Conservation (phyloP, 1,140 invertebrate species). For the Aphaenogaster ashmeadi region DNA sequence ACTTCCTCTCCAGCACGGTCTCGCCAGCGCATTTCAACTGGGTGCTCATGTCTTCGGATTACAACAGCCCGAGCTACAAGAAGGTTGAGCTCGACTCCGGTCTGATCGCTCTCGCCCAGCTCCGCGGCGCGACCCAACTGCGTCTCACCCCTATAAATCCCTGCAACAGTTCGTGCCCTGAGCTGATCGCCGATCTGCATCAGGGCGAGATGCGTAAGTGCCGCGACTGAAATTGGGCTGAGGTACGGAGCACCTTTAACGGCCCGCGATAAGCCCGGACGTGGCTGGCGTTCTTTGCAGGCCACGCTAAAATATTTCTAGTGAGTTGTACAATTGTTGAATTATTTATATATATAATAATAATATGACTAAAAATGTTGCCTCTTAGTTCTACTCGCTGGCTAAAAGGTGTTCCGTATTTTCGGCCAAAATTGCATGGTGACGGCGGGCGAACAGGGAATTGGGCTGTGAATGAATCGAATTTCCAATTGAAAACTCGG, state of each 20-base stretch:
- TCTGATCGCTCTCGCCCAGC: slow-evolving; percentile 91
- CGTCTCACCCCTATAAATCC: slow-evolving; percentile 90
- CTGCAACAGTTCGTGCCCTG: slow-evolving; percentile 91
- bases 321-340: slow-evolving; percentile 17
- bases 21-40: slow-evolving; percentile 93
- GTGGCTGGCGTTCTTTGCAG: background rate
- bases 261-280: background rate
- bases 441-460: background rate
- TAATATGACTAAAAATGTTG: background rate
- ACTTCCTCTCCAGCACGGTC: slow-evolving; percentile 92
- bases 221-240: slow-evolving; percentile 3
- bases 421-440: background rate
- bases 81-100: slow-evolving; percentile 90
- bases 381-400: background rate
- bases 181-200: slow-evolving; percentile 89
- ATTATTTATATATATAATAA: slow-evolving; percentile 20
- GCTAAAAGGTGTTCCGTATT: slow-evolving; percentile 40
- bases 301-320: background rate
- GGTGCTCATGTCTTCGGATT: slow-evolving; percentile 93
- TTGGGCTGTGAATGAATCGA: slow-evolving; percentile 47
- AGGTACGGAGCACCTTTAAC: slow-evolving; percentile 32
- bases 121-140: slow-evolving; percentile 90
- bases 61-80: slow-evolving; percentile 92
- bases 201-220: slow-evolving; percentile 91
- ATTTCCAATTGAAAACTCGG: slow-evolving; percentile 20